Evolutionary conservation across 2,113 vertebrate species (phyloP), one percentile per base, ranked within the genome.

Genomic region (Microcebus ravelobensis): DNA sequence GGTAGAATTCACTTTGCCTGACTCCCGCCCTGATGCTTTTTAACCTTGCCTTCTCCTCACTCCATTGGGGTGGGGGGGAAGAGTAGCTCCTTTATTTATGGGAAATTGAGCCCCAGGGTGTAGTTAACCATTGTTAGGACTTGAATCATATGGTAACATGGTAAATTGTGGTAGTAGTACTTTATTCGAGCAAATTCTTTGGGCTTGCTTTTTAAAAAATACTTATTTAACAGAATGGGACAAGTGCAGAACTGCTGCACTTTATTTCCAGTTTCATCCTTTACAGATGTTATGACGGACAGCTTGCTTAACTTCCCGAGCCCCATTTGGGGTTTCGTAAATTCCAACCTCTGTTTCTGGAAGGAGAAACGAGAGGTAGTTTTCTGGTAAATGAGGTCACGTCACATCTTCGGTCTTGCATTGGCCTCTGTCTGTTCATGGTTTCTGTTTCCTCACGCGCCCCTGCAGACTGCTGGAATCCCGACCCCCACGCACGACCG

Each of bases 391-490:
- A 8, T 42, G 63, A 59, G 15, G 18, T 80, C 73, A 48, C 0
- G 0, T 31, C 1, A 42, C 34, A 39, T 21, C 73, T 55, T 25
- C 3, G 45, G 42, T 63, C 48, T 73, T 67, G 55, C 6, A 0
- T 85, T 89, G 93, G 74, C 95, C 76, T 90, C 31, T 94, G 92
- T 48, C 80, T 87, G 36, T 61, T 97, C 5, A 52, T 45, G 20
- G 80, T 97, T 92, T 97, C 55, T 90, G 23, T 74, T 73, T 77
- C 4, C 45, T 42, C 83, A 0, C 1, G 0, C 93, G 6, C 76
- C 42, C 96, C 71, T 94, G 95, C 98, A 99, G 99, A 99, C 97
- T 99, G 99, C 97, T 99, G 99, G 99, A 99, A 99, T 93, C 96
- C 99, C 0, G 99, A 99, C 97, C 99, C 99, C 71, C 99, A 99